Evolutionary conservation across 2,113 vertebrate genomes (phyloP).

Genomic region (Bolborhynchus lineola): DNA sequence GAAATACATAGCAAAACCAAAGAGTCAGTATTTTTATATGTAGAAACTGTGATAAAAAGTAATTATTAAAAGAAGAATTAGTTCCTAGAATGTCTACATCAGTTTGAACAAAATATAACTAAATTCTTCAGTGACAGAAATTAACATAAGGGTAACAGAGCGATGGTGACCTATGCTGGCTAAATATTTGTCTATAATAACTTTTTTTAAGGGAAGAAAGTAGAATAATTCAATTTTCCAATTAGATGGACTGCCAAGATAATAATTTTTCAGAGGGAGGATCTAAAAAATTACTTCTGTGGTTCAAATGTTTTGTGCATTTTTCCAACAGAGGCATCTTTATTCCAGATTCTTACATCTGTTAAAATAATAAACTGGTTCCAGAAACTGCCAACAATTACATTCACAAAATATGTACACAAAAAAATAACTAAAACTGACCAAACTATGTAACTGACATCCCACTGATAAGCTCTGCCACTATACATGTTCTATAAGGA

Average conservation of each 20-base stretch:
- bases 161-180: background rate
- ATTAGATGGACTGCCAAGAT: background rate
- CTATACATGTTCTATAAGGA: background rate
- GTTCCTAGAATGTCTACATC: background rate
- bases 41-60: background rate
- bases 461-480: background rate
- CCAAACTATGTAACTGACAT: background rate
- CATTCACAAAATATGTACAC: accelerated
- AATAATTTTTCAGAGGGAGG: background rate
- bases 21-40: background rate
- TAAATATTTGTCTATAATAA: background rate
- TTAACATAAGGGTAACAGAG: accelerated
- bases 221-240: background rate
- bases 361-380: background rate
- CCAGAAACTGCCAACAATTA: background rate
- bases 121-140: background rate
- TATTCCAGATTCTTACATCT: background rate
- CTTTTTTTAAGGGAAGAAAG: background rate
- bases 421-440: background rate
- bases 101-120: background rate
- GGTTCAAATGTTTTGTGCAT: background rate
- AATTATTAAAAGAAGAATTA: background rate
- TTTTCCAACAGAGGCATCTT: background rate
- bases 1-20: background rate
- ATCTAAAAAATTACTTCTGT: background rate